Evolutionary conservation across 1,140 invertebrate genomes (phyloP).

Genomic region (Steinernema feltiae): DNA sequence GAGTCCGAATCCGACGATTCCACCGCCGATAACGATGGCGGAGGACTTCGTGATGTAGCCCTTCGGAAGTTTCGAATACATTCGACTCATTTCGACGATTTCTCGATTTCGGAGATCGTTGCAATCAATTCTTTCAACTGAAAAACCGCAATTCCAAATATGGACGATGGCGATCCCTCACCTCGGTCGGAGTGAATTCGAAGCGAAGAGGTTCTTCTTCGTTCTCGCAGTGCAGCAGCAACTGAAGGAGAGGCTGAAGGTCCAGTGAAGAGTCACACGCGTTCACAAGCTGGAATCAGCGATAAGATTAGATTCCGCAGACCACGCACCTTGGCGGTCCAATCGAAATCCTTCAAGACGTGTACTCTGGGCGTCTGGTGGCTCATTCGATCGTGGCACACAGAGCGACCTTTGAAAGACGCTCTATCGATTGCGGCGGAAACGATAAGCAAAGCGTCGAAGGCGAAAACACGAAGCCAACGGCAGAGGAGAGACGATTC

Average conservation of each 20-base stretch:
- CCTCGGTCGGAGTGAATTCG: constrained; percentile 34
- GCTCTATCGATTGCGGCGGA: no score
- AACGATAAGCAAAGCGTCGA: neutral
- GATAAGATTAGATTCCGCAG: constrained; percentile 11
- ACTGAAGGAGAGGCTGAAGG: constrained; percentile 27
- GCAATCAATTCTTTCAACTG: neutral
- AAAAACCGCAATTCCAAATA: neutral
- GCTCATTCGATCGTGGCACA: constrained; percentile 5
- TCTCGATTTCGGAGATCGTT: neutral
- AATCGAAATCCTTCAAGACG: constrained; percentile 39
- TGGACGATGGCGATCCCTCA: constrained; percentile 11
- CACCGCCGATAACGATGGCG: constrained; percentile 23
- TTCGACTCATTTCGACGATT: constrained; percentile 2
- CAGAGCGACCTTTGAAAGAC: no score
- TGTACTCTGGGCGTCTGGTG: neutral
- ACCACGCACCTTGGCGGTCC: constrained; percentile 33
- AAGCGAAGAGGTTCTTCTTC: constrained; percentile 20
- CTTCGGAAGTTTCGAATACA: constrained; percentile 41
- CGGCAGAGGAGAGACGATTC: neutral
- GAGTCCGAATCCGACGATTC: constrained; percentile 24
- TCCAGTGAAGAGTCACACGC: constrained; percentile 17
- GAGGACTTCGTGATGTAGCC: constrained; percentile 46
- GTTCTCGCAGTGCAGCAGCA: constrained; percentile 26
- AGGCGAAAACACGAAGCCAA: neutral
- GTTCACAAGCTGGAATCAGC: constrained; percentile 6